phyloP scores from a whole-genome alignment of 2,797 vertebrate species.

The Prunella strophiata region DNA sequence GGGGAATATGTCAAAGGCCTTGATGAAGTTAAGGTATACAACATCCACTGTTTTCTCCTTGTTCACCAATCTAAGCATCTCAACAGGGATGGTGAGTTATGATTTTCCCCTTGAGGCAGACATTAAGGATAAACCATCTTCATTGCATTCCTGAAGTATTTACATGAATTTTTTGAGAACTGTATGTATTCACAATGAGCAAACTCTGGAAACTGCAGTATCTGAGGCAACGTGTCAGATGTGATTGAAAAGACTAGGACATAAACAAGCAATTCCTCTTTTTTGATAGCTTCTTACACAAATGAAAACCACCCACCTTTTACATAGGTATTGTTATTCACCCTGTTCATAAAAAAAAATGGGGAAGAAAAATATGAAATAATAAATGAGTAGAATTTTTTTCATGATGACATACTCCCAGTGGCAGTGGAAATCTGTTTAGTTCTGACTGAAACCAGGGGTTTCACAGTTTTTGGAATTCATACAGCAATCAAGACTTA shows the following conservation, averaged over 20 bases:
- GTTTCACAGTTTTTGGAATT: neutral
- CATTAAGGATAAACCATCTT: neutral
- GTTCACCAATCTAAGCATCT: neutral
- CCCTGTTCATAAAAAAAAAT: neutral
- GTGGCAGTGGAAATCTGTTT: neutral
- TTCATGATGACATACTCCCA: neutral
- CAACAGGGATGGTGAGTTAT: neutral
- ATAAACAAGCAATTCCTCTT: neutral
- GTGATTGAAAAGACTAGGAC: neutral
- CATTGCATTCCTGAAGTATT: neutral
- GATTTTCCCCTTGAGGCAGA: neutral
- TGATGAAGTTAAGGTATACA: neutral
- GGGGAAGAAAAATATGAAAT: neutral
- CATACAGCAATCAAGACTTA: neutral
- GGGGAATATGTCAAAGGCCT: neutral
- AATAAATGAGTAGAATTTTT: neutral
- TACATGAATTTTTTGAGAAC: neutral
- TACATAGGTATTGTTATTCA: neutral
- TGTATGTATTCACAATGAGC: rapidly evolving
- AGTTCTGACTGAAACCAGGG: neutral
- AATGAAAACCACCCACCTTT: neutral
- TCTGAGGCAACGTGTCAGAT: neutral
- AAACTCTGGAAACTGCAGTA: neutral
- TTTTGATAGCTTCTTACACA: neutral
- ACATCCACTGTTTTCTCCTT: neutral